Evolutionary conservation across 1,140 invertebrate genomes (phyloP), one percentile per base, ranked within the genome.

Genomic region (Drosophila kohkoa): DNA sequence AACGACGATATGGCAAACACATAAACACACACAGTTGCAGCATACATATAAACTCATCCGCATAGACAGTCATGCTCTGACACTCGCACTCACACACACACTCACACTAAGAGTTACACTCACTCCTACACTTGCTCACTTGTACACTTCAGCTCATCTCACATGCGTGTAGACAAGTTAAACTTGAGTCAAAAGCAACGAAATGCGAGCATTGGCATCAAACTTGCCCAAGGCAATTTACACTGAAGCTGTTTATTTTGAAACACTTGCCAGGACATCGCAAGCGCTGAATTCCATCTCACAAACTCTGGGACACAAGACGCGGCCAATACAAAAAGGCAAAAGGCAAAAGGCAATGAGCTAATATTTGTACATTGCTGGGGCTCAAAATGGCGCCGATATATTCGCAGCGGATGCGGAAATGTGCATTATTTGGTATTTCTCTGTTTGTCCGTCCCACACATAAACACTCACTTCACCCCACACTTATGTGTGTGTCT

Each of bases 191-290:
- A 63, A 67, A 77, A 38, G 32, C 15, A 28, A 48, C 52, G 48
- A 52, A 46, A 30, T 8, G 32, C 41, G 51, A 46, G 67, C 67
- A 76, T 76, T 75, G 73, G 69, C 69, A 60, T 35, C 69, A 74
- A 77, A 74, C 51, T 68, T 69, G 75, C 72, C 72, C 49, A 35
- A 59, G 85, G 85, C 81, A 89, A 85, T 89, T 89, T 89, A 89
- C 85, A 90, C 85, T 81, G 86, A 74, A 85, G 69, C 68, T 89
- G 85, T 89, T 89, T 85, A 85, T 89, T 81, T 85, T 81, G 78
- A 89, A 89, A 89, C 85, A 89, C 85, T 89, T 87, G 77, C 57
- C 49, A 55, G 65, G 41, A 74, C 65, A 70, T 69, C 46, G 15
- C 60, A 41, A 46, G 30, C 35, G 11, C 35, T 45, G 30, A n/a